A percentile compares a stretch with the other conserved stretches of the same genome.
Evolutionary conservation across 2,113 vertebrate species (phyloP).

Genomic region (Platichthys stellatus): DNA sequence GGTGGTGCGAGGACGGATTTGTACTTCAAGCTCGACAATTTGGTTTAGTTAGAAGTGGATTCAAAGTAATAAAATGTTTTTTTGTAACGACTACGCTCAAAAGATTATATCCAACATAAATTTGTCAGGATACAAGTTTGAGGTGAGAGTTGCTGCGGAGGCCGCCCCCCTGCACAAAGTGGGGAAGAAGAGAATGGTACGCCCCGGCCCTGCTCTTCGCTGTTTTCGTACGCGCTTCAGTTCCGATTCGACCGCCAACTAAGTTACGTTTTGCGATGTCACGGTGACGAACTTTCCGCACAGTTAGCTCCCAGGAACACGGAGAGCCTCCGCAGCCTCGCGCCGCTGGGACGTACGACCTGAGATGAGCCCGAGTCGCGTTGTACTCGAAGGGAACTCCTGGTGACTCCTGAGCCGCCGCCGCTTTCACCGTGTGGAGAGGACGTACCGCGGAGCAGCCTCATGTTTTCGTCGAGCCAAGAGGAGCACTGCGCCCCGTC

Average conservation of each 20-base stretch:
- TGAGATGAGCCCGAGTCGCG: conserved; percentile 61
- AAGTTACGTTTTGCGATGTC: conserved; percentile 72
- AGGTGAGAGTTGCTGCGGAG: neutral
- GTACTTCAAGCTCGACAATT: rapidly evolving
- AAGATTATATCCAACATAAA: neutral
- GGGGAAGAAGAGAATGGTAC: conserved; percentile 73
- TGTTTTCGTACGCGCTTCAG: conserved; percentile 81
- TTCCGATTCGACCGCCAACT: conserved; percentile 76
- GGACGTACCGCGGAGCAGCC: conserved; percentile 69
- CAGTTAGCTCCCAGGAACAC: conserved; percentile 30
- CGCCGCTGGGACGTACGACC: neutral
- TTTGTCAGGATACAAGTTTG: neutral
- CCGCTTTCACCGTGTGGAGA: conserved; percentile 54
- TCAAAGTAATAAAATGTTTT: rapidly evolving
- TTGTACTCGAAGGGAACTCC: conserved; percentile 56
- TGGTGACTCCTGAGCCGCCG: conserved; percentile 43
- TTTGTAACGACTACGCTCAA: neutral
- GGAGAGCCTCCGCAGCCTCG: neutral
- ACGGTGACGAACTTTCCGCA: conserved; percentile 65
- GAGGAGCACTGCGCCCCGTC: conserved; percentile 92
- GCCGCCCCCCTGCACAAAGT: conserved; percentile 68
- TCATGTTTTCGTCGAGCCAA: conserved; percentile 93
- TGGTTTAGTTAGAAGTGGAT: neutral
- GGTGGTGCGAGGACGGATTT: neutral
- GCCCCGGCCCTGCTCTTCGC: conserved; percentile 75